A percentile compares a stretch with the other conserved stretches of the same genome.
Conservation (phyloP, 2,888 invertebrate species). For the Argynnis bischoffii region DNA sequence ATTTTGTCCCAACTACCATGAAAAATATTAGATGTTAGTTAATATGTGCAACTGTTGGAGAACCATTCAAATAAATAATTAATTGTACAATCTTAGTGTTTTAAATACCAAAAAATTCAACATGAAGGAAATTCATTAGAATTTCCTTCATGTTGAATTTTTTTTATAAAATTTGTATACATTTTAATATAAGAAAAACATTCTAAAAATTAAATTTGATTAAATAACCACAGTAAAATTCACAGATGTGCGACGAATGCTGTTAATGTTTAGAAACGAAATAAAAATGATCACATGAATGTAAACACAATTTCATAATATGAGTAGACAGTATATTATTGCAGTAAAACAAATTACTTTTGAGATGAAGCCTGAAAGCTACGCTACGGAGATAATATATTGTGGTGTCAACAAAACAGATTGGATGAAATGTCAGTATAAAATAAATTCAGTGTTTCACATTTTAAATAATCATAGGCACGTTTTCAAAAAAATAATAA, state of each 20-base stretch:
- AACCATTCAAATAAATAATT: no score
- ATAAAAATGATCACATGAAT: background rate
- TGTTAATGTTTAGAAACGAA: conserved; percentile 3
- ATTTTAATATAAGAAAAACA: conserved; percentile 68
- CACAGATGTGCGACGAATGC: conserved; percentile 33
- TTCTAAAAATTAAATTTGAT: conserved; percentile 61
- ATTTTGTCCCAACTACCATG: no score
- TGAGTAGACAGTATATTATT: conserved; percentile 16
- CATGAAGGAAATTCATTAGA: no score
- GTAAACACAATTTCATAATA: background rate
- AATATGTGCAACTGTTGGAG: no score
- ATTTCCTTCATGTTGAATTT: background rate
- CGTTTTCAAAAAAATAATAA: no score
- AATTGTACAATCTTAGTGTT: conserved; percentile 12
- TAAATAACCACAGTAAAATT: conserved; percentile 48
- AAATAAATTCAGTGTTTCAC: conserved; percentile 11
- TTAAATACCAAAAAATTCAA: conserved; percentile 20
- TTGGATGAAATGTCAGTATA: conserved; percentile 24
- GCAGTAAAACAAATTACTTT: conserved; percentile 27
- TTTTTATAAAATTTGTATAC: conserved; percentile 53
- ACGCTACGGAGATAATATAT: conserved; percentile 24
- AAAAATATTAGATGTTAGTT: no score
- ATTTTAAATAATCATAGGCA: conserved; percentile 7
- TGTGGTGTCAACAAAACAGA: conserved; percentile 31
- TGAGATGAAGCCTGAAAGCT: conserved; percentile 22